phyloP scores from a whole-genome alignment of 1,140 invertebrate genomes.

The Riptortus pedestris region DNA sequence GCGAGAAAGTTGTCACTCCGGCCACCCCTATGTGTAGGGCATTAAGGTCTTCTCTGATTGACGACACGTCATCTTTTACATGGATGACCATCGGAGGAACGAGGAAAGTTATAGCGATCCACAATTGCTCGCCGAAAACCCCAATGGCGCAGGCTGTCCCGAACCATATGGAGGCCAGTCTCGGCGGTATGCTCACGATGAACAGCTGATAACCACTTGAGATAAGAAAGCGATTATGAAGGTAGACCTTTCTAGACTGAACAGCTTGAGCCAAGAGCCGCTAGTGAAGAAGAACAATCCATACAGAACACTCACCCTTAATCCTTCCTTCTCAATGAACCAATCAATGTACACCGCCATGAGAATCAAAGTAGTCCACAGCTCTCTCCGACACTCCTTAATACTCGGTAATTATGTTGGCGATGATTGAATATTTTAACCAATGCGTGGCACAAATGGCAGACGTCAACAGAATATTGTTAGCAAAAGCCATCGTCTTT shows the following conservation, averaged over 20 bases:
- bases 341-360: slow-evolving; percentile 94
- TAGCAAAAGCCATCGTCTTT: slow-evolving; percentile 75
- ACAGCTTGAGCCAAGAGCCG: slow-evolving; percentile 57
- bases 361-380: slow-evolving; percentile 93
- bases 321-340: slow-evolving; percentile 70
- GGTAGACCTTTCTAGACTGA: slow-evolving; percentile 38
- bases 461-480: slow-evolving; percentile 82
- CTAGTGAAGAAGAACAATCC: too few species aligned
- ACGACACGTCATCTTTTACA: not conserved
- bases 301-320: too few species aligned
- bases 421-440: slow-evolving; percentile 82
- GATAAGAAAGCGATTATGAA: slow-evolving; percentile 48
- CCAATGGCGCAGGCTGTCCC: slow-evolving; percentile 55
- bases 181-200: slow-evolving; percentile 51
- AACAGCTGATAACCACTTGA: slow-evolving; percentile 55
- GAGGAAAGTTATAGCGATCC: slow-evolving; percentile 11
- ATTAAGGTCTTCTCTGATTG: not conserved
- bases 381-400: slow-evolving; percentile 51
- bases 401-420: slow-evolving; percentile 63
- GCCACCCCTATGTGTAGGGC: not conserved
- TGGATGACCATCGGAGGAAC: not conserved
- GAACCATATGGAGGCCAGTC: slow-evolving; percentile 58
- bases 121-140: slow-evolving; percentile 51
- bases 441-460: slow-evolving; percentile 81
- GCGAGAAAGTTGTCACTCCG: not conserved